Percentiles rank a stretch among this genome's conserved stretches.
Conservation (phyloP, 2,797 vertebrate species). For the Chelonia mydas region DNA sequence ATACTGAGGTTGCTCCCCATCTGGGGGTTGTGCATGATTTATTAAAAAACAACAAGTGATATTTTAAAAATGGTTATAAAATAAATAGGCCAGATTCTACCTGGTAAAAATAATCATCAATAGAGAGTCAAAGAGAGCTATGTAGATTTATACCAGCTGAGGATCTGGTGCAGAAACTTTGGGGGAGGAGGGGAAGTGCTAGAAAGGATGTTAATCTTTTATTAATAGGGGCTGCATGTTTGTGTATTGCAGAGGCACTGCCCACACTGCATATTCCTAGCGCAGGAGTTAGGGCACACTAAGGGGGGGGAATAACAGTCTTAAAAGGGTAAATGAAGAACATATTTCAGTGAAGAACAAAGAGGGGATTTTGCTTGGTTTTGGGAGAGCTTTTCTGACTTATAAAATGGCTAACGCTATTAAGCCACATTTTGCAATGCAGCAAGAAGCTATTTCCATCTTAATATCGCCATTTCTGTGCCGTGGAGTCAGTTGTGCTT, state of each 20-base stretch:
- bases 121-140: rapidly evolving
- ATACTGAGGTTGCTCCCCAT: not conserved
- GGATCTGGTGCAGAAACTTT: not conserved
- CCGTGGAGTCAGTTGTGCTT: rapidly evolving
- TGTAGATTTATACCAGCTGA: not conserved
- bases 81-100: not conserved
- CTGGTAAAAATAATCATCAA: not conserved
- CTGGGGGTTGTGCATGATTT: not conserved
- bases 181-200: not conserved
- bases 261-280: not conserved
- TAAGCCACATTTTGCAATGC: not conserved
- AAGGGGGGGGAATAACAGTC: not conserved
- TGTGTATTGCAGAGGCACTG: rapidly evolving
- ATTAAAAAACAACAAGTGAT: not conserved
- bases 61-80: not conserved
- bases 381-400: rapidly evolving
- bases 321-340: not conserved
- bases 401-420: not conserved
- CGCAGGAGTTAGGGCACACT: not conserved
- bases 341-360: not conserved
- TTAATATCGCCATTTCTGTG: rapidly evolving
- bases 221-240: rapidly evolving
- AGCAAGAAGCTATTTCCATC: not conserved
- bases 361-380: not conserved
- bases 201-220: not conserved